phyloP scores from a whole-genome alignment of 1,140 invertebrate species.

The Drosophila biarmipes region DNA sequence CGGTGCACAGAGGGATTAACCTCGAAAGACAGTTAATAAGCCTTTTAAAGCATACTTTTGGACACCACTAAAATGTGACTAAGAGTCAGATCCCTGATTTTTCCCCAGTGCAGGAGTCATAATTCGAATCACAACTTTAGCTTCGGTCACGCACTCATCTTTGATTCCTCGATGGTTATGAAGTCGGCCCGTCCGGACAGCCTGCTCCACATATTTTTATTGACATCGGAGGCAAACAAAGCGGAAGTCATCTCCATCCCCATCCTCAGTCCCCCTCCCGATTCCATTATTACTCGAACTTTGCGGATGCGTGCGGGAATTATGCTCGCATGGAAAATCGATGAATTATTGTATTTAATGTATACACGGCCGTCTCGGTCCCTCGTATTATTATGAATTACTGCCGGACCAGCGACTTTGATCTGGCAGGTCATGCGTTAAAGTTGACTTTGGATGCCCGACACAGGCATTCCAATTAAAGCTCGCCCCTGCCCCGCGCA shows the following conservation, averaged over 20 bases:
- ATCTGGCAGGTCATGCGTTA: constrained; percentile 39
- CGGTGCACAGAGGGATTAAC: no score
- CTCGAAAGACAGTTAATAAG: no score
- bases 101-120: not conserved
- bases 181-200: constrained; percentile 35
- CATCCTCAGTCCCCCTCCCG: constrained; percentile 1
- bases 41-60: no score
- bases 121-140: constrained; percentile 40
- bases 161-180: constrained; percentile 62
- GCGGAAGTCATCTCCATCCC: constrained; percentile 41
- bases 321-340: constrained; percentile 65
- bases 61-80: not conserved
- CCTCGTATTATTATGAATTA: constrained; percentile 68
- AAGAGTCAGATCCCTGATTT: not conserved
- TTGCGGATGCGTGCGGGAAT: constrained; percentile 28
- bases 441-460: constrained; percentile 49
- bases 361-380: constrained; percentile 51
- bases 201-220: constrained; percentile 50
- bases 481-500: constrained; percentile 13
- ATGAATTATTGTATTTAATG: constrained; percentile 78
- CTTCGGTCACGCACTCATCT: constrained; percentile 42
- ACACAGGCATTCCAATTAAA: constrained; percentile 70
- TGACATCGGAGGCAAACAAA: constrained; percentile 56
- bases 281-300: constrained; percentile 26
- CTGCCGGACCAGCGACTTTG: constrained; percentile 54